Conservation (phyloP, 2,113 vertebrate genomes). For the Siphamia tubifer region DNA sequence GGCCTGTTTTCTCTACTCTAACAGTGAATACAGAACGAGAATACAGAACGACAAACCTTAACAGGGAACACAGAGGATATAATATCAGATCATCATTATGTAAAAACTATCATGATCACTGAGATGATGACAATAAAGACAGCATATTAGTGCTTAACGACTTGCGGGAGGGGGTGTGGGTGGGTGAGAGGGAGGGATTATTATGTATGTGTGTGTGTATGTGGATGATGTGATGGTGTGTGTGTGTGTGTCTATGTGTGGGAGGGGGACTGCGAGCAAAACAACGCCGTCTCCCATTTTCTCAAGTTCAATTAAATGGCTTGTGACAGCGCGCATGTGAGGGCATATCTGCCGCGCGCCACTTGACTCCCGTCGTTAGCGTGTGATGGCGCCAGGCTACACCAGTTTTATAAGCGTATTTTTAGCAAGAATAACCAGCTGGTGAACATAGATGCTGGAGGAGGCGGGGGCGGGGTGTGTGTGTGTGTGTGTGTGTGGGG, state of each 20-base stretch:
- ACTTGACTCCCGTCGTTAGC: constrained; percentile 81
- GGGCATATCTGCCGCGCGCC: constrained; percentile 72
- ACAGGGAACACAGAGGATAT: constrained; percentile 5
- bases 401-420: constrained; percentile 74
- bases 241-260: background rate
- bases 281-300: constrained; percentile 65
- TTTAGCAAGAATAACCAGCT: constrained; percentile 82
- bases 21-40: constrained; percentile 1
- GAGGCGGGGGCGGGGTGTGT: constrained; percentile 38
- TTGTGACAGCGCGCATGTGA: constrained; percentile 74
- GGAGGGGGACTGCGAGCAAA: constrained; percentile 46
- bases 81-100: constrained; percentile 25
- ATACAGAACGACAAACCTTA: background rate
- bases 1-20: too few species aligned
- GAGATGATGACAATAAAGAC: constrained; percentile 59
- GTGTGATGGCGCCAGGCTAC: constrained; percentile 72
- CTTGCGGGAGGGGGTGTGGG: background rate
- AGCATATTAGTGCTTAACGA: constrained; percentile 53
- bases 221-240: background rate
- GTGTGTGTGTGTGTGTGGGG: too few species aligned
- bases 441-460: constrained; percentile 66
- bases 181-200: constrained; percentile 3
- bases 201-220: background rate
- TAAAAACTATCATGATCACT: constrained; percentile 40
- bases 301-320: constrained; percentile 75